Percentiles rank a stretch among this genome's conserved stretches.
These are phyloP conservation scores for Eunapius fragilis DNA, from an alignment of 37 sponge, comb jelly and placozoan genomes.

Conservation along the genomic window DNA sequence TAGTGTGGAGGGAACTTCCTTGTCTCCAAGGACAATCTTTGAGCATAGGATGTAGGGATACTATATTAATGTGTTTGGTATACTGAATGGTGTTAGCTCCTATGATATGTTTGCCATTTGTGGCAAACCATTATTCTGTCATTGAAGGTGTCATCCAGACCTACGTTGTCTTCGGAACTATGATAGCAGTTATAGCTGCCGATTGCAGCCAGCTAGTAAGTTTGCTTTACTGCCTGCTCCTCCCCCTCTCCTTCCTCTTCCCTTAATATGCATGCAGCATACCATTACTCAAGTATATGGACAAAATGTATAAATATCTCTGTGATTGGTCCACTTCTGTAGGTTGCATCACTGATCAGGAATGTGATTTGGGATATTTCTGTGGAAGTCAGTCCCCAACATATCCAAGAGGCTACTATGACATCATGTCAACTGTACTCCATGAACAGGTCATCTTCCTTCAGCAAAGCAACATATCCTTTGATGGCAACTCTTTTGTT, in stretches of 20 bases:
- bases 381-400: conserved; percentile 56
- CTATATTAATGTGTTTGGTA: too few relatives aligned
- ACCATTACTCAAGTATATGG: too few relatives aligned
- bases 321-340: too few relatives aligned
- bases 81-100: too few relatives aligned
- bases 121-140: too few relatives aligned
- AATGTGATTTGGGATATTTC: conserved; percentile 43
- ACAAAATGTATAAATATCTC: too few relatives aligned
- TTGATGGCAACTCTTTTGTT: conserved; percentile 52
- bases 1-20: too few relatives aligned
- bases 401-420: conserved; percentile 37
- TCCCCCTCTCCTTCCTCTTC: too few relatives aligned
- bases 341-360: conserved; percentile 30
- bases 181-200: conserved; percentile 39
- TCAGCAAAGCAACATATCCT: conserved; percentile 33
- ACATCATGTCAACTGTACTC: conserved; percentile 16
- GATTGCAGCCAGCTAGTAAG: conserved; percentile 29
- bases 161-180: conserved; percentile 34
- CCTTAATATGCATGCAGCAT: too few relatives aligned
- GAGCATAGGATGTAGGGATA: too few relatives aligned
- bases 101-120: too few relatives aligned
- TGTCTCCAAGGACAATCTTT: too few relatives aligned
- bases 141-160: conserved; percentile 12
- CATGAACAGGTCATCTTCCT: conserved; percentile 41
- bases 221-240: neutral